Conservation (phyloP, 2,797 vertebrate genomes). For the Gymnothorax reevesii region DNA sequence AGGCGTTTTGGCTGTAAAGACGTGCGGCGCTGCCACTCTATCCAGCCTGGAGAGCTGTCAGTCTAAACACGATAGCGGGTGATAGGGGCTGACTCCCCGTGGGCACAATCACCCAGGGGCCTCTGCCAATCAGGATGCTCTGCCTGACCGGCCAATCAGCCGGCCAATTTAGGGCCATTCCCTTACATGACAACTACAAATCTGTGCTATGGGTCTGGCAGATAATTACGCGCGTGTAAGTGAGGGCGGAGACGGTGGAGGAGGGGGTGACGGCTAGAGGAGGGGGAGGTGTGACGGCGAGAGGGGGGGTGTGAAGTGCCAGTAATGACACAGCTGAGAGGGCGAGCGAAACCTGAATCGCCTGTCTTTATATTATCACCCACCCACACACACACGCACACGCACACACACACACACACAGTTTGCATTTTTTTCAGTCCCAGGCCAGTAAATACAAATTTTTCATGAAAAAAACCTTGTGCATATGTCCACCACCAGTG, state of each 20-base stretch:
- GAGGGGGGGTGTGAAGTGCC: constrained; percentile 12
- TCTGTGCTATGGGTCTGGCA: constrained; percentile 16
- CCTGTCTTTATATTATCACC: not conserved
- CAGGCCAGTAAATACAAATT: not conserved
- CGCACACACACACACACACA: not conserved
- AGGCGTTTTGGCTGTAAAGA: not conserved
- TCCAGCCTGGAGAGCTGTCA: not conserved
- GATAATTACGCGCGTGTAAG: constrained; percentile 28
- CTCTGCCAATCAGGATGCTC: not conserved
- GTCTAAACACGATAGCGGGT: not conserved
- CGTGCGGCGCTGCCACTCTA: not conserved
- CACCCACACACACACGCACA: constrained; percentile 2
- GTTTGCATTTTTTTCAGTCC: not conserved
- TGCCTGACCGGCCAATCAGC: not conserved
- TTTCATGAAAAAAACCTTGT: not conserved
- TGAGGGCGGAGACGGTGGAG: not conserved
- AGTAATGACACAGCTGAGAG: constrained; percentile 17
- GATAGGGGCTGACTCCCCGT: not conserved
- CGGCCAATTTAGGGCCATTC: constrained; percentile 17
- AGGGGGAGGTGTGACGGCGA: constrained; percentile 16
- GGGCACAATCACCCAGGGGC: not conserved
- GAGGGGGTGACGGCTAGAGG: not conserved
- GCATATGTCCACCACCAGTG: not conserved
- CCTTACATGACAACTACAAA: constrained; percentile 21
- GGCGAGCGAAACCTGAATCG: not conserved